Evolutionary conservation across 2,113 vertebrate species (phyloP), one percentile per base, ranked within the genome.

Genomic region (Phylloscopus trochiloides): DNA sequence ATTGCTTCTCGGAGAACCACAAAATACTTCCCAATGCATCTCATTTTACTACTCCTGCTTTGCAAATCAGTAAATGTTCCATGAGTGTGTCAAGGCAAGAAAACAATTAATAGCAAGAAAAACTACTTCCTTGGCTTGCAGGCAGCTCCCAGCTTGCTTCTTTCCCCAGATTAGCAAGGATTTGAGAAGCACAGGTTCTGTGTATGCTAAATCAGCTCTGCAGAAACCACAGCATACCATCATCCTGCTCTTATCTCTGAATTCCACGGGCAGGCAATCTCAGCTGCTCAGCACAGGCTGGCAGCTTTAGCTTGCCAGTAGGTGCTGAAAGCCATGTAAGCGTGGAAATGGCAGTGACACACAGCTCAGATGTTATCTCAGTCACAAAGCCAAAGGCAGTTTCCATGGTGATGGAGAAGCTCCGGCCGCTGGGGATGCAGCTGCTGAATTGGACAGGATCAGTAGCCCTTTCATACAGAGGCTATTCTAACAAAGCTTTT

Each of bases 371-470:
- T 79, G 47, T 65, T 88, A 85, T 88, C 81, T 82, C 59, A 0
- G 0, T 14, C 61, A 84, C 61, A 66, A 83, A 95, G 85, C 48
- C 62, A 59, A 62, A 88, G 43, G 59, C 63, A 22, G 96, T 95
- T 93, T 83, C 92, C 88, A 80, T 95, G 82, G 94, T 52, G 79
- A 94, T 22, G 25, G 78, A 70, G 75, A 82, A 92, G 54, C 87
- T 82, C 55, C 31, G 17, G 72, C 80, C 0, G 0, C 59, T 66
- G 70, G 71, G 45, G 66, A 85, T 84, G 94, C 94, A 97, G 93
- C 93, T 94, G 78, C 81, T 80, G 42, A 38, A 24, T 43, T 90
- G 71, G 88, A 54, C 17, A 38, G 62, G 29, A 89, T 91, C 58
- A 68, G 71, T 52, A 89, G 66, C 80, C 73, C 90, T 77, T 89